Conservation (phyloP, 2,113 vertebrate genomes). For the Sinosuthora webbiana region DNA sequence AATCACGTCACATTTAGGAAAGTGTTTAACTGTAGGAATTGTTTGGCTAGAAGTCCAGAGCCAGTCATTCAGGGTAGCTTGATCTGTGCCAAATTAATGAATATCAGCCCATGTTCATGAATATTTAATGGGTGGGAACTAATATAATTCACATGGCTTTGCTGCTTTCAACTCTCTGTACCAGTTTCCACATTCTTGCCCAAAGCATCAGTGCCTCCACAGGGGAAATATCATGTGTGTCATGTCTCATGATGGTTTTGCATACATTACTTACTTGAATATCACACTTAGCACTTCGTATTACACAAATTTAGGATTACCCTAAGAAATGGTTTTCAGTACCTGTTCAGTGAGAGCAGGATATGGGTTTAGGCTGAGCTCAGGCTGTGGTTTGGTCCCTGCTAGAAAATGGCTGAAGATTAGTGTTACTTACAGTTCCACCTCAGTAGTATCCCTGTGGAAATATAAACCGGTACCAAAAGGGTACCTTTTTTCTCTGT, state of each 20-base stretch:
- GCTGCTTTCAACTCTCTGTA: not conserved
- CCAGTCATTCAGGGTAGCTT: not conserved
- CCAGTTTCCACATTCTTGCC: not conserved
- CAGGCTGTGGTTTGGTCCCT: not conserved
- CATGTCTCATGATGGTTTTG: accelerated
- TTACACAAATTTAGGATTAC: not conserved
- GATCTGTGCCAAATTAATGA: not conserved
- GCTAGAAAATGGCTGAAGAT: not conserved
- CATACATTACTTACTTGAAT: not conserved
- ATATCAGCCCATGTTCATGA: not conserved
- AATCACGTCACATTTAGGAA: not conserved
- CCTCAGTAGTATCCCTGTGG: not conserved
- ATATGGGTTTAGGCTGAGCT: not conserved
- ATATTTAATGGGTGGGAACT: not conserved
- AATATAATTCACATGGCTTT: constrained; percentile 8
- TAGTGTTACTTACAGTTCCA: not conserved
- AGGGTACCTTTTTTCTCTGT: not conserved
- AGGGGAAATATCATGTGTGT: not conserved
- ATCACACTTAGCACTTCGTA: not conserved
- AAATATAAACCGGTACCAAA: not conserved
- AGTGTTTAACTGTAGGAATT: not conserved
- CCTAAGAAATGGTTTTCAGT: not conserved
- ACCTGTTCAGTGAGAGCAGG: not conserved
- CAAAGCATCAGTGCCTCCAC: not conserved
- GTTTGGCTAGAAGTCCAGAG: not conserved